Percentiles rank a stretch among this genome's conserved stretches.
These are phyloP conservation scores for Drosophila prostipennis DNA, from an alignment of 2,888 invertebrate species.

Conservation along the genomic window DNA sequence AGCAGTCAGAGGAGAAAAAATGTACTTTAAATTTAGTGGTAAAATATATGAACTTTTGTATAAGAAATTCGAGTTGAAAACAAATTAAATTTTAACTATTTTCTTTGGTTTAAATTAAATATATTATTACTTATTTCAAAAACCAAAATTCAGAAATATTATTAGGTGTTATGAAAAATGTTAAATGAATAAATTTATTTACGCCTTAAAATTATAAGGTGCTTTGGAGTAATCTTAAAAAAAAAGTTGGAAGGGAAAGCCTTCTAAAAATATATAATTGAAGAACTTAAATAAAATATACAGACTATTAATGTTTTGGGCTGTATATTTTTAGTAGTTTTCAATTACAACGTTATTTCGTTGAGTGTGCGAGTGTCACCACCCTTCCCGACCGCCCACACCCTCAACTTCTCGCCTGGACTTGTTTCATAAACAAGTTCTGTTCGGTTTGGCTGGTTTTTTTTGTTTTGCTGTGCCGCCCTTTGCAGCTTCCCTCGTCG, in stretches of 20 bases:
- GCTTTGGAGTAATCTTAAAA: no score
- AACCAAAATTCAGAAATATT: no score
- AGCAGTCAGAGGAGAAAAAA: conserved; percentile 19
- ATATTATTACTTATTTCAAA: no score
- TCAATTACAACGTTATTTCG: background rate
- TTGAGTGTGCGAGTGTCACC: conserved; percentile 14
- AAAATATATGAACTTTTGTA: background rate
- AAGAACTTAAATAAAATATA: no score
- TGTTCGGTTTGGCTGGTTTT: conserved; percentile 20
- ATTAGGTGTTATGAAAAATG: no score
- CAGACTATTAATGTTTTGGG: no score
- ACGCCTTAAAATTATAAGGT: no score
- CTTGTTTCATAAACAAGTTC: conserved; percentile 70
- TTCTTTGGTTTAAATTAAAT: no score
- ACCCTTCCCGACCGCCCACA: conserved; percentile 14
- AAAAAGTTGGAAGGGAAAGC: no score
- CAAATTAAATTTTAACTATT: background rate
- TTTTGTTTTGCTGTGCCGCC: conserved; percentile 6
- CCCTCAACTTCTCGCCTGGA: conserved; percentile 49
- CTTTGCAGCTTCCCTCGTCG: conserved; percentile 6
- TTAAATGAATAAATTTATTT: no score
- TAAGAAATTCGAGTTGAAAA: background rate
- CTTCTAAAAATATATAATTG: no score
- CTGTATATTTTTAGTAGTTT: no score
- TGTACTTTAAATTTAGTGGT: background rate